phyloP scores from a whole-genome alignment of 1,140 invertebrate genomes.

The Drosophila orosa region DNA sequence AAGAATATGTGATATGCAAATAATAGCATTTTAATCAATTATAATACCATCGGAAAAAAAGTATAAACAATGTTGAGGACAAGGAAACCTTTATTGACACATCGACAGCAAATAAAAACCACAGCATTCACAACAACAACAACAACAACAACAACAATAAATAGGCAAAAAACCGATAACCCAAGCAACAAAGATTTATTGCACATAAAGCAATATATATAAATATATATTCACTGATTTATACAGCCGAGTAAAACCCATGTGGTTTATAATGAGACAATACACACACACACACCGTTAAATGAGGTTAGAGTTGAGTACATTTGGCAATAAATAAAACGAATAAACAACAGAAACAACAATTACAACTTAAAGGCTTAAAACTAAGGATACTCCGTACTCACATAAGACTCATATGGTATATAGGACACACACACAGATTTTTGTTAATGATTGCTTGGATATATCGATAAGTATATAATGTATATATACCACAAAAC shows the following conservation, averaged over 20 bases:
- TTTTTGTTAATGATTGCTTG: constrained; percentile 35
- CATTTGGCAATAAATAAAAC: constrained; percentile 17
- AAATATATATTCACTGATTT: constrained; percentile 45
- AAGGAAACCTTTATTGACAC: constrained; percentile 53
- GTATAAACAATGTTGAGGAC: constrained; percentile 42
- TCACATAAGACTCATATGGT: constrained; percentile 60
- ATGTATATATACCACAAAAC: constrained; percentile 35
- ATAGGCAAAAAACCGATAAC: constrained; percentile 35
- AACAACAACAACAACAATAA: constrained; percentile 23
- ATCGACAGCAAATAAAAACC: constrained; percentile 49
- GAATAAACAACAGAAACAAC: constrained; percentile 13
- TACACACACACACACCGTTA: constrained; percentile 41
- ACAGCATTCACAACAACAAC: constrained; percentile 40
- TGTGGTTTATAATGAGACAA: constrained; percentile 52
- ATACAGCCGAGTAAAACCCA: constrained; percentile 43
- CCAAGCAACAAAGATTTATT: constrained; percentile 48
- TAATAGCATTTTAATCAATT: constrained; percentile 46
- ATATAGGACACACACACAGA: constrained; percentile 51
- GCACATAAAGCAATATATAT: constrained; percentile 23
- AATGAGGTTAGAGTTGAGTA: constrained; percentile 52
- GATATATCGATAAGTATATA: constrained; percentile 20
- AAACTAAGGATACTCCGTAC: constrained; percentile 42
- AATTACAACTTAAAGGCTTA: constrained; percentile 31
- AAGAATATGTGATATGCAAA: constrained; percentile 32
- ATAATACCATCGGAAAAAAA: constrained; percentile 9